Evolutionary conservation across 2,797 vertebrate genomes (phyloP).

Genomic region (Gymnoscopelus braueri): DNA sequence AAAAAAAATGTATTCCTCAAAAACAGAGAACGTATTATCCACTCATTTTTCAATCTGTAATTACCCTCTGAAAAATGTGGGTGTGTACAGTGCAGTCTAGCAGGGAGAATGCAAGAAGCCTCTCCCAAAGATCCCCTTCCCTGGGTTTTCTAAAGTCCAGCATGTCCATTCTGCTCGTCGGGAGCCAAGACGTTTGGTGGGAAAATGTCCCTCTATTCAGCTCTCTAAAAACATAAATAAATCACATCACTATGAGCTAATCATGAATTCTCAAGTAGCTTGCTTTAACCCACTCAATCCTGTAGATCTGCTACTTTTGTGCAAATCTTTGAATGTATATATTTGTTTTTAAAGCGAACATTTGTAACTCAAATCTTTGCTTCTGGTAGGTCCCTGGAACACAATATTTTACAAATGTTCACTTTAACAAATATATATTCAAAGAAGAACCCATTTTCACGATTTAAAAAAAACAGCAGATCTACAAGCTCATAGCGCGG

Average conservation of each 20-base stretch:
- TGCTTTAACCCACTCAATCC: conserved; percentile 40
- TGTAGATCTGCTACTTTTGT: too few species aligned
- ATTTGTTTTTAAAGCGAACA: too few species aligned
- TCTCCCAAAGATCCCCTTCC: conserved; percentile 61
- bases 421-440: too few species aligned
- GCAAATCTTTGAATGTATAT: too few species aligned
- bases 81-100: conserved; percentile 67
- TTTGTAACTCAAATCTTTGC: too few species aligned
- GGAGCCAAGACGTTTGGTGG: conserved; percentile 81
- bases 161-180: conserved; percentile 67
- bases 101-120: conserved; percentile 64
- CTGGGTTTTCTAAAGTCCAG: conserved; percentile 62
- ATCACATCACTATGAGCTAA: conserved; percentile 82
- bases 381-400: too few species aligned
- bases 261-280: conserved; percentile 76
- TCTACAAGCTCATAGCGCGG: too few species aligned
- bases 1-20: conserved; percentile 58
- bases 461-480: too few species aligned
- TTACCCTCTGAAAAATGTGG: conserved; percentile 74
- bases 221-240: conserved; percentile 83
- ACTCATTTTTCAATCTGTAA: conserved; percentile 70
- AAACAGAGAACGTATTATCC: conserved; percentile 63
- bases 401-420: too few species aligned
- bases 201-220: conserved; percentile 80
- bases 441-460: too few species aligned